These are phyloP conservation scores for Manis pentadactyla DNA, from an alignment of 2,797 vertebrate genomes.

Conservation along the genomic window DNA sequence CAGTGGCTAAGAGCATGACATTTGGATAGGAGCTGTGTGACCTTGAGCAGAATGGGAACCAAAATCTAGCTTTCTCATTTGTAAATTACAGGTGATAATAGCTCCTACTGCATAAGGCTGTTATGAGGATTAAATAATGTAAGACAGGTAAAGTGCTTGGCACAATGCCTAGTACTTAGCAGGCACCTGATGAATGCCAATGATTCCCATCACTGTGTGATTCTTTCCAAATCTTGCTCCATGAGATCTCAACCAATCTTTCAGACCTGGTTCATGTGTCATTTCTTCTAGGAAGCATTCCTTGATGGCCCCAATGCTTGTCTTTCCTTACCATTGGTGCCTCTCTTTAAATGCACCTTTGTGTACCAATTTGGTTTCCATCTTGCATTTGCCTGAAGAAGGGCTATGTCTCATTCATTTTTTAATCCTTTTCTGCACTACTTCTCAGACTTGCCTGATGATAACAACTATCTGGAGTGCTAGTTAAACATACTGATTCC, in stretches of 20 bases:
- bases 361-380: background rate
- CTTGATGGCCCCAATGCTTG: background rate
- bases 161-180: background rate
- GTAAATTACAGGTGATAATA: background rate
- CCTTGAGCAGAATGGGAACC: background rate
- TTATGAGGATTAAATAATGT: background rate
- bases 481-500: background rate
- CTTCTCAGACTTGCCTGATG: background rate
- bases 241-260: background rate
- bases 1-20: background rate
- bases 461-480: background rate
- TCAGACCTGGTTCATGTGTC: background rate
- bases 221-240: background rate
- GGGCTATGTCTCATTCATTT: background rate
- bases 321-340: background rate
- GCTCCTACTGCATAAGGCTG: background rate
- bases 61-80: background rate
- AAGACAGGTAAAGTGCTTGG: background rate
- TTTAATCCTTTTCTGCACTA: background rate
- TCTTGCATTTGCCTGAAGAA: background rate
- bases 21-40: background rate
- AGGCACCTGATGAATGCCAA: background rate
- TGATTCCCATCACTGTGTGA: background rate
- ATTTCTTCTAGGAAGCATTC: background rate
- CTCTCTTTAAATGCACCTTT: background rate